Conservation (phyloP, 2,888 invertebrate species). For the Drosophila testacea region DNA sequence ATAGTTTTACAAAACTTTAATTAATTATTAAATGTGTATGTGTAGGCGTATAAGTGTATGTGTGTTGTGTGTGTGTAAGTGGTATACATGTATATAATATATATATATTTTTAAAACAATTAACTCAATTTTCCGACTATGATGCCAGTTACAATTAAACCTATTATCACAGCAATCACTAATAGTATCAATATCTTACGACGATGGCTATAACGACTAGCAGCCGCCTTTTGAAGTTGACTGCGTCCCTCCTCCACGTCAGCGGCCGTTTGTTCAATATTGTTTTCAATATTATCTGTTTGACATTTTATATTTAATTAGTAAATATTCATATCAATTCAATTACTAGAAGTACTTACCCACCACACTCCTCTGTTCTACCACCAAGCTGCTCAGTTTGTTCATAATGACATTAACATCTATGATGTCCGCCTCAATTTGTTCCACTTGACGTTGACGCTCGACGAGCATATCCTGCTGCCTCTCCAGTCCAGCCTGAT, state of each 20-base stretch:
- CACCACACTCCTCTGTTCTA: conserved; percentile 89
- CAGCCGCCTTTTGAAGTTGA: conserved; percentile 92
- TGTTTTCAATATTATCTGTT: conserved; percentile 93
- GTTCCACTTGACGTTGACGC: conserved; percentile 91
- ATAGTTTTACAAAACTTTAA: conserved; percentile 70
- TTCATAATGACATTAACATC: conserved; percentile 94
- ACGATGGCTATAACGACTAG: conserved; percentile 91
- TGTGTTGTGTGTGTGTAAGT: conserved; percentile 27
- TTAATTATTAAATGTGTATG: conserved; percentile 40
- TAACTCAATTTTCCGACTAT: conserved; percentile 88
- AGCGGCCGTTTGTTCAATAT: conserved; percentile 90
- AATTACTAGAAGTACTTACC: conserved; percentile 87
- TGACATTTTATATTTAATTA: too few species aligned
- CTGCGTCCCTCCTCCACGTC: conserved; percentile 92
- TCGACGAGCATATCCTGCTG: conserved; percentile 93
- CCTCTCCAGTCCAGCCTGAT: conserved; percentile 87
- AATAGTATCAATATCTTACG: conserved; percentile 90
- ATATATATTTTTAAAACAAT: conserved; percentile 66
- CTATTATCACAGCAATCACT: conserved; percentile 88
- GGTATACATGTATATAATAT: conserved; percentile 31
- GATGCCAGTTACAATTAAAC: conserved; percentile 89
- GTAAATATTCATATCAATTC: not conserved
- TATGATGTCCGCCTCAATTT: conserved; percentile 92
- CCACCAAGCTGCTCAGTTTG: conserved; percentile 90
- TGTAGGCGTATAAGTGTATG: conserved; percentile 23